Percentiles rank a stretch among this genome's conserved stretches.
Conservation (phyloP, 2,888 invertebrate genomes). For the Conops quadrifasciatus region DNA sequence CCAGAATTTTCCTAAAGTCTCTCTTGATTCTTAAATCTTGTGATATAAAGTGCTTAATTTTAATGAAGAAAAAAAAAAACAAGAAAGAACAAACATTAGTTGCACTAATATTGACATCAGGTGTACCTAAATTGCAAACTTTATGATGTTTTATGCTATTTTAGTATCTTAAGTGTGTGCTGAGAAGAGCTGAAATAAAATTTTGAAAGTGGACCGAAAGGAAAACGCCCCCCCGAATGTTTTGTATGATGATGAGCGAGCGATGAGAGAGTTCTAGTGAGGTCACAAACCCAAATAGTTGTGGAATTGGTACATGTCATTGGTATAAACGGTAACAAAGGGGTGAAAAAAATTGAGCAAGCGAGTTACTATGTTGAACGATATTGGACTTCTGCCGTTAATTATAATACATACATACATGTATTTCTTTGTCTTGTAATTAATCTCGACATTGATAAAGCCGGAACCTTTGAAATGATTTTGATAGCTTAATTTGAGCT, state of each 20-base stretch:
- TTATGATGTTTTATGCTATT: conserved; percentile 40
- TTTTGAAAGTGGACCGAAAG: conserved; percentile 30
- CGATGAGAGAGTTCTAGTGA: neutral
- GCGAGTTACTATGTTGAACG: no score
- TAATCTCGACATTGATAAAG: no score
- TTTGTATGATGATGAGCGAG: neutral
- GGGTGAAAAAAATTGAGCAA: no score
- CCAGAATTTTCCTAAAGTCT: conserved; percentile 36
- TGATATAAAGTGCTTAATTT: conserved; percentile 51
- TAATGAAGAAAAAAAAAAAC: conserved; percentile 37
- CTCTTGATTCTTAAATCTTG: conserved; percentile 48
- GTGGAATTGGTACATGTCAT: no score
- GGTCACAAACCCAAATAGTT: no score
- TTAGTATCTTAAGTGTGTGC: conserved; percentile 48
- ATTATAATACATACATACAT: no score
- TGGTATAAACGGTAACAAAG: no score
- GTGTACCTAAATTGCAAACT: conserved; percentile 40
- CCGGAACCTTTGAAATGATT: no score
- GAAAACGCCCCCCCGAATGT: no score
- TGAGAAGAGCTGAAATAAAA: conserved; percentile 39
- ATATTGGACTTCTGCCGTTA: no score
- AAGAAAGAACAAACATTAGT: conserved; percentile 18
- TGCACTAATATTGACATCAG: conserved; percentile 40
- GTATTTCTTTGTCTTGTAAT: no score
- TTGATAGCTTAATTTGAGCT: no score